These are phyloP conservation scores for Perognathus longimembris DNA, from an alignment of 2,113 vertebrate species.

Conservation along the genomic window DNA sequence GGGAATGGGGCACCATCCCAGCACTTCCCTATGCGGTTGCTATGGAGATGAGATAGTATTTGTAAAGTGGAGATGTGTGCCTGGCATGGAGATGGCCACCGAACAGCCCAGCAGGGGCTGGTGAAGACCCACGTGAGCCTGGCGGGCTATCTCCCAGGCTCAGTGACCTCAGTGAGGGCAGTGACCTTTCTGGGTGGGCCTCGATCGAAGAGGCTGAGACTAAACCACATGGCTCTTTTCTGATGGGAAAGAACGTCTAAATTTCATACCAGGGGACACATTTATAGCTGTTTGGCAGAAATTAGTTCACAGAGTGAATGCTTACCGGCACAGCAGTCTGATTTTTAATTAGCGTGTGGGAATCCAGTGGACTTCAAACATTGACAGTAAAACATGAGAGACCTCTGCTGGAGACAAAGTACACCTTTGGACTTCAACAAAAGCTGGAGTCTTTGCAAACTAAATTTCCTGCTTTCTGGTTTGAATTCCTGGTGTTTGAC, in stretches of 20 bases:
- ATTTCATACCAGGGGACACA: conserved; percentile 80
- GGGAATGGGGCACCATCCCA: neutral
- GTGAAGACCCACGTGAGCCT: neutral
- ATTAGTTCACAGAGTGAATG: conserved; percentile 74
- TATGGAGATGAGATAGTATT: neutral
- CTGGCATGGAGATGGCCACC: neutral
- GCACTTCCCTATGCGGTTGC: neutral
- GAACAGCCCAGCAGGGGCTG: neutral
- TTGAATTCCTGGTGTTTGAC: conserved; percentile 22
- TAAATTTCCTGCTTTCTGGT: conserved; percentile 26
- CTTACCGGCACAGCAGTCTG: conserved; percentile 76
- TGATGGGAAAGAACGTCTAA: conserved; percentile 77
- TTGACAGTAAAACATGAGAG: conserved; percentile 79
- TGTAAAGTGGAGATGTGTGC: neutral
- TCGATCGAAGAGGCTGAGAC: conserved; percentile 40
- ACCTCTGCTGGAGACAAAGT: conserved; percentile 72
- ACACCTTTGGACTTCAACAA: conserved; percentile 68
- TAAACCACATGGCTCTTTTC: conserved; percentile 63
- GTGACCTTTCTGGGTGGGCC: neutral
- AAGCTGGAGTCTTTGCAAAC: conserved; percentile 37
- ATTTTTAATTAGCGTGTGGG: conserved; percentile 81
- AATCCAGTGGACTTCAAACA: conserved; percentile 74
- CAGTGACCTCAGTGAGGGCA: neutral
- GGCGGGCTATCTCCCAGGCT: neutral
- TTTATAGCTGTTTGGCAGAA: conserved; percentile 78